Conservation (phyloP, 2,113 vertebrate genomes). For the Lampris megalopsis region DNA sequence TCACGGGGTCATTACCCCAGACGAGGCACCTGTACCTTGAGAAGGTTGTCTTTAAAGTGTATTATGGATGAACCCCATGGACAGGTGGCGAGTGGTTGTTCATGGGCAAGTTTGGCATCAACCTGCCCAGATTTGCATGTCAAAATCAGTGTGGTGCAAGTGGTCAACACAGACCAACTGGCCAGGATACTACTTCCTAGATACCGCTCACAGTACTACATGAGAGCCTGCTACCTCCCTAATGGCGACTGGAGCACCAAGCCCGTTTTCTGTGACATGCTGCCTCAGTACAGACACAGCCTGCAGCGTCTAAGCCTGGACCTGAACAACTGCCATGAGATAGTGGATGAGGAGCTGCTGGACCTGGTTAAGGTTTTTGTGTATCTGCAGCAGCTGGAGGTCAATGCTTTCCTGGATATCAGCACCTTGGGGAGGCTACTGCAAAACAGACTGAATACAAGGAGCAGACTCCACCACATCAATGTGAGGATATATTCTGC, state of each 20-base stretch:
- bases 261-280: conserved; percentile 27
- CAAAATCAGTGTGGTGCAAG: conserved; percentile 28
- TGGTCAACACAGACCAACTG: conserved; percentile 24
- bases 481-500: conserved; percentile 4
- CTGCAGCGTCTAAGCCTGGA: conserved; percentile 47
- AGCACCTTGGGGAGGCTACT: conserved; percentile 31
- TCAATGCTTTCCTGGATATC: conserved; percentile 42
- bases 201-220: conserved; percentile 38
- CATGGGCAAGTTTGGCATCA: conserved; percentile 36
- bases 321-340: conserved; percentile 36
- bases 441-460: conserved; percentile 31
- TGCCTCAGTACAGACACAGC: conserved; percentile 36
- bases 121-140: conserved; percentile 34
- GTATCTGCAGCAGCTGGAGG: conserved; percentile 18
- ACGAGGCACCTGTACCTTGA: neutral
- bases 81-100: conserved; percentile 27
- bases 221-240: conserved; percentile 35
- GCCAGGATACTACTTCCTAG: conserved; percentile 37
- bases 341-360: conserved; percentile 46
- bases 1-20: neutral
- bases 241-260: conserved; percentile 6
- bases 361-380: conserved; percentile 36
- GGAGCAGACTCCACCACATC: conserved; percentile 32
- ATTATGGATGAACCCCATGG: conserved; percentile 7
- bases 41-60: conserved; percentile 35